phyloP scores from a whole-genome alignment of 2,797 vertebrate species.

The Myotis pilosus region DNA sequence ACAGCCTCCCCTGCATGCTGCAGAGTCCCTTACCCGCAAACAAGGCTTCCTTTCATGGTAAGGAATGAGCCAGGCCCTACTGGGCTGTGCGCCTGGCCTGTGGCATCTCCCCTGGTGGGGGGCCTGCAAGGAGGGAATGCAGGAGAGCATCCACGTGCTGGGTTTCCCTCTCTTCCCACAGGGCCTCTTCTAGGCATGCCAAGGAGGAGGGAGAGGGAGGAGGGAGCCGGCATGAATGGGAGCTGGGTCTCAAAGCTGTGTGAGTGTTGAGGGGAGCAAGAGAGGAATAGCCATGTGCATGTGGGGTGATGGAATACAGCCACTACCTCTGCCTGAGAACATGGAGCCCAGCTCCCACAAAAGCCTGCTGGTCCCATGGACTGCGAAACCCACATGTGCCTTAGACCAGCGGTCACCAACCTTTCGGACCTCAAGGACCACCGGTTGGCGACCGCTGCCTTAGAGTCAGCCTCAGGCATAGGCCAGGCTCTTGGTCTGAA shows the following conservation, averaged over 20 bases:
- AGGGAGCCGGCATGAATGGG: background rate
- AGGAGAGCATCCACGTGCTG: too few species aligned
- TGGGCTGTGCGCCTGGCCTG: background rate
- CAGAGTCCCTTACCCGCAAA: background rate
- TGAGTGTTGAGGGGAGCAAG: background rate
- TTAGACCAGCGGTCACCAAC: background rate
- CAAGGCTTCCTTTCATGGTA: background rate
- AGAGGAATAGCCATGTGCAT: background rate
- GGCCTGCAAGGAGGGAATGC: background rate
- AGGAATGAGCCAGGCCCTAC: background rate
- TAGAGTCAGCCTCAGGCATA: background rate
- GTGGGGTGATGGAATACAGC: rapidly evolving
- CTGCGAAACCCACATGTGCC: background rate
- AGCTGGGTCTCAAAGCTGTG: background rate
- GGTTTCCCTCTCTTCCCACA: too few species aligned
- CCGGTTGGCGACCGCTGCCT: background rate
- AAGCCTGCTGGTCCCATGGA: background rate
- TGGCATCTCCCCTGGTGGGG: rapidly evolving
- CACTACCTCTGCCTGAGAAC: background rate
- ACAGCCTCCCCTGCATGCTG: background rate
- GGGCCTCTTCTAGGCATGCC: background rate
- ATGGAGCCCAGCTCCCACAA: rapidly evolving
- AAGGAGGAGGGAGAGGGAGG: background rate
- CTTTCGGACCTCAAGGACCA: too few species aligned
- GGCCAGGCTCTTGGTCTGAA: background rate